Conservation (phyloP, 2,888 invertebrate genomes). For the Timema podura region DNA sequence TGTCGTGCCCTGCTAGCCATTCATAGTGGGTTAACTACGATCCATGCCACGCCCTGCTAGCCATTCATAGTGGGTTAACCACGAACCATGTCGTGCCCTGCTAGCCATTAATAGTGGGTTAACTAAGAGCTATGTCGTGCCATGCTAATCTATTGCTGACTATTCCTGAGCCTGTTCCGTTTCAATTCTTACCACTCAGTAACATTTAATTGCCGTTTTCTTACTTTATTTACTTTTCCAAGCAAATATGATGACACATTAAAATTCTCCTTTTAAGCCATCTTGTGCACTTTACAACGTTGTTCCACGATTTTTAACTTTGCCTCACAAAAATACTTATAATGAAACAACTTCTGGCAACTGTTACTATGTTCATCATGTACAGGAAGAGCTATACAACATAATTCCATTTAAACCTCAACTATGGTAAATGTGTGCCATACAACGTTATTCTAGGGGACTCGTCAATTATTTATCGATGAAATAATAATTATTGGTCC, state of each 20-base stretch:
- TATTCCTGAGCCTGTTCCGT: conserved; percentile 2
- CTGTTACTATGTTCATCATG: background rate
- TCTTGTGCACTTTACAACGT: background rate
- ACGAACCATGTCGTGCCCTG: too few relatives aligned
- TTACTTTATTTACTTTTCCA: background rate
- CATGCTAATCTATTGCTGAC: background rate
- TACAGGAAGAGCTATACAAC: background rate
- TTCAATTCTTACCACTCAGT: conserved; percentile 9
- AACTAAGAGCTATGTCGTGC: too few relatives aligned
- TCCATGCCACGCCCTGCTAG: too few relatives aligned
- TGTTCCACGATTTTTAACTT: conserved; percentile 4
- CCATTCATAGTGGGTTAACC: too few relatives aligned
- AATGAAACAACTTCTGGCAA: background rate
- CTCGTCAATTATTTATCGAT: background rate
- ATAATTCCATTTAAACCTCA: conserved; percentile 2
- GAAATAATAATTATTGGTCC: background rate
- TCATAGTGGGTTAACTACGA: too few relatives aligned
- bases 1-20: too few relatives aligned
- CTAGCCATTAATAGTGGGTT: too few relatives aligned
- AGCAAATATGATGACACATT: background rate
- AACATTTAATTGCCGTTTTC: background rate
- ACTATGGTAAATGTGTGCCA: background rate
- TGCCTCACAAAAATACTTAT: background rate
- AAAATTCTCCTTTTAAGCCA: background rate
- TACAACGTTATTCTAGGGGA: background rate